phyloP scores from a whole-genome alignment of 2,113 vertebrate species.

The Trochalopteron elliotii region DNA sequence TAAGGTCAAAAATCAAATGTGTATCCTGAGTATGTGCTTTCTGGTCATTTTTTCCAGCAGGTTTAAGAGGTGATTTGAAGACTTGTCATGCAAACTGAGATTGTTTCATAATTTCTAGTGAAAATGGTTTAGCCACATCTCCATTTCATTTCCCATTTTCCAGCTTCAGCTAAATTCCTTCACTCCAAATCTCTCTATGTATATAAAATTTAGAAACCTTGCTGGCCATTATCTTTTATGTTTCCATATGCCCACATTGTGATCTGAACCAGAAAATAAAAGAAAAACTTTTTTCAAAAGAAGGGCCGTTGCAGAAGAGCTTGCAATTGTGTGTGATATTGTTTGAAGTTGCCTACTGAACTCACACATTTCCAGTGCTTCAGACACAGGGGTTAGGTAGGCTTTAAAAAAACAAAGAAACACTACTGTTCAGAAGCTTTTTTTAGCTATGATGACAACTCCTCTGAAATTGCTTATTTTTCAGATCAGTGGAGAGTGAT shows the following conservation, averaged over 20 bases:
- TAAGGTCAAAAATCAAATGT: background rate
- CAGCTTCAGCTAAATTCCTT: background rate
- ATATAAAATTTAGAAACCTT: background rate
- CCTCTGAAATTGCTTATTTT: constrained; percentile 73
- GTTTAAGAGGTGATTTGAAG: background rate
- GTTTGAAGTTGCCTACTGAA: constrained; percentile 52
- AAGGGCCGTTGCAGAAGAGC: background rate
- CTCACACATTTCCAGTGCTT: constrained; percentile 17
- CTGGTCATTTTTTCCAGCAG: background rate
- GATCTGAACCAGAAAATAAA: constrained; percentile 46
- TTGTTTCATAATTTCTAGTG: background rate
- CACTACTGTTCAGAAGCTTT: constrained; percentile 40
- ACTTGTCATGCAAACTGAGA: background rate
- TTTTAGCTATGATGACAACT: constrained; percentile 57
- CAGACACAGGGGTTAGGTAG: constrained; percentile 22
- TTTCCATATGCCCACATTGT: background rate
- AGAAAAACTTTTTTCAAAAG: constrained; percentile 17
- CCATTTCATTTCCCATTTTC: background rate
- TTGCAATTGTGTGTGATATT: background rate
- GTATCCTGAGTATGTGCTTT: background rate
- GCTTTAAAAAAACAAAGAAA: constrained; percentile 7
- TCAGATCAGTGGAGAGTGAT: constrained; percentile 68
- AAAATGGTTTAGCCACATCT: background rate
- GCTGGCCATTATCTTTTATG: background rate
- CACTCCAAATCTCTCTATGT: background rate